Base-by-base conservation (phyloP, 2,888 invertebrate species). In the Timema podura region DNA sequence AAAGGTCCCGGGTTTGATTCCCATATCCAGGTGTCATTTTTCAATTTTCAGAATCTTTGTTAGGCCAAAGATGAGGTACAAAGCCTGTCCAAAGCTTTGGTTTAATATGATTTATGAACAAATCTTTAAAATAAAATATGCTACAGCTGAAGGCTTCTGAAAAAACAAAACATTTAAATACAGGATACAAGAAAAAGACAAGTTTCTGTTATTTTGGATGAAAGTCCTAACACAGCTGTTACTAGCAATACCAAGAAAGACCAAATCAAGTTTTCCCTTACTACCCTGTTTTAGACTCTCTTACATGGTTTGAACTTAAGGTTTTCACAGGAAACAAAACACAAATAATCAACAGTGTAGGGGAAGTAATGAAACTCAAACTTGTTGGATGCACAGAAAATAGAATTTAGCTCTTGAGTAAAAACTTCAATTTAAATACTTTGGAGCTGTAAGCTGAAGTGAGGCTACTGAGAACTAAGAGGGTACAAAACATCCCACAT, bases 221-320 rank as follows among this genome's bases (percentile, higher is more conserved):
- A 54, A 54, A 54, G 16, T 54, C n/a, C 54, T 54, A 16, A 10
- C 5, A 54, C 54, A 54, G 54, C 54, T 54, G 54, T 16, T 54
- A 5, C 54, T 7, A 54, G 13, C 6, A 54, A 10, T 6, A 54
- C 6, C 11, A 54, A 54, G 54, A 54, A 54, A 54, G 54, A 54
- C 11, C 6, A 54, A 54, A 6, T 54, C 11, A 54, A 54, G 54
- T 54, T 54, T 54, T 5, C 54, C 13, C 54, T 10, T 54, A 54
- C 10, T 54, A 54, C 6, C 54, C 54, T 7, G 11, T 54, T 54
- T 54, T 54, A 54, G 54, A 54, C 54, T 54, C 54, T 54, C 54
- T 54, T 54, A 54, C 54, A 54, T 15, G 6, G 54, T 5, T 54
- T 54, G 11, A 10, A 54, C 54, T 54, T 54, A 16, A 54, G 10